phyloP scores from a whole-genome alignment of 2,888 invertebrate species.

The Formica aserva region DNA sequence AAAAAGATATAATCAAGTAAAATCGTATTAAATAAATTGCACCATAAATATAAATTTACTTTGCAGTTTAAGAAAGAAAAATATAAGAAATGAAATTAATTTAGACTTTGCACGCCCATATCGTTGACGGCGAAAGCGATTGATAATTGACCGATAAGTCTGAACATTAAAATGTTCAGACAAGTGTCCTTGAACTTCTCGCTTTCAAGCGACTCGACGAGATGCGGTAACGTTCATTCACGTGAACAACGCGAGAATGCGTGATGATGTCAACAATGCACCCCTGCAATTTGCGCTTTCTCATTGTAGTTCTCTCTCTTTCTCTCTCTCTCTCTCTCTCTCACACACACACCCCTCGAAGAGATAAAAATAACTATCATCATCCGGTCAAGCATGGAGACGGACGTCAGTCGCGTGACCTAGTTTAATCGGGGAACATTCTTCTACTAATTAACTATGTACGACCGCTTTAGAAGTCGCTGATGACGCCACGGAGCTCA shows the following conservation, averaged over 20 bases:
- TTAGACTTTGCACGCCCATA: background rate
- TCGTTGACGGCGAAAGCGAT: constrained; percentile 3
- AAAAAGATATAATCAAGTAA: background rate
- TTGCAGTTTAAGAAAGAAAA: background rate
- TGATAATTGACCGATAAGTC: background rate
- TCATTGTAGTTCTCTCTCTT: too few species aligned
- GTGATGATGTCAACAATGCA: constrained; percentile 47
- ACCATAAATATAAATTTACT: constrained; percentile 5
- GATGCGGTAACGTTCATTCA: constrained; percentile 43
- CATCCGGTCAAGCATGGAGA: constrained; percentile 71
- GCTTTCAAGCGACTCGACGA: constrained; percentile 28
- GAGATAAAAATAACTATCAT: constrained; percentile 75
- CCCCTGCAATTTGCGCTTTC: constrained; percentile 47
- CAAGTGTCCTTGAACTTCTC: constrained; percentile 51
- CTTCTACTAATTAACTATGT: constrained; percentile 76
- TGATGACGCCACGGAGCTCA: constrained; percentile 43
- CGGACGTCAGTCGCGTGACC: constrained; percentile 76
- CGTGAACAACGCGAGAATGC: constrained; percentile 28
- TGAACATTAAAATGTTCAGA: constrained; percentile 13
- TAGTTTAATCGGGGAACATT: constrained; percentile 76
- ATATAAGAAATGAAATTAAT: background rate
- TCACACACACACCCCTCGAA: constrained; percentile 11
- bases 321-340: too few species aligned
- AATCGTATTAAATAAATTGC: background rate
- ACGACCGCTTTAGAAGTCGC: constrained; percentile 64